phyloP scores from a whole-genome alignment of 1,140 invertebrate genomes.

The Neuroterus valhalla region DNA sequence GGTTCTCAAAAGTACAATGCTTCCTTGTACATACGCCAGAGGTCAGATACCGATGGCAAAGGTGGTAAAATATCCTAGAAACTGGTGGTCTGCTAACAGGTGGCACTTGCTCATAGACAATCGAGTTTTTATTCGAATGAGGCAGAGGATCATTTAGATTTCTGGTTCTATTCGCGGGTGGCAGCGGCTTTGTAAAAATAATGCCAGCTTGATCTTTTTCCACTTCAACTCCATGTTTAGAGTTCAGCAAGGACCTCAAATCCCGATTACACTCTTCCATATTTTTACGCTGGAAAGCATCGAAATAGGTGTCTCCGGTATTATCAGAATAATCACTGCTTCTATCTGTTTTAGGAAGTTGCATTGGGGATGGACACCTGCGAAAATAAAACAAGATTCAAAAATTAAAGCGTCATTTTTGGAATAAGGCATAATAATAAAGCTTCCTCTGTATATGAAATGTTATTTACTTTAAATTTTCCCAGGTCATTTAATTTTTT shows the following conservation, averaged over 20 bases:
- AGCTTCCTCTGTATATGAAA: no score
- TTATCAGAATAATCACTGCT: conserved; percentile 3
- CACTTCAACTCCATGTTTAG: no score
- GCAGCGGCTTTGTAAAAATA: no score
- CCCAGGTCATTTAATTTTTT: no score
- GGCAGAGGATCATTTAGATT: no score
- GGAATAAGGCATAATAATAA: no score
- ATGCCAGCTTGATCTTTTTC: neutral
- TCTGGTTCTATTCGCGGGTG: no score
- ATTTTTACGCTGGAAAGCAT: neutral
- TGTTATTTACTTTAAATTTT: no score
- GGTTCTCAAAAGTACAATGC: neutral
- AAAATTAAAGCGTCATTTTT: neutral
- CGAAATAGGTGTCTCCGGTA: neutral
- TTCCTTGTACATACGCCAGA: neutral
- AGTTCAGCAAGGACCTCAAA: neutral
- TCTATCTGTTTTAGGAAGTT: neutral
- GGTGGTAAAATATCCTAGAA: neutral
- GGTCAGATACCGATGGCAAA: neutral
- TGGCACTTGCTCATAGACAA: no score
- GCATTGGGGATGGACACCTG: neutral
- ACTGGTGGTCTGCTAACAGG: neutral
- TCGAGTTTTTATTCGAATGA: no score
- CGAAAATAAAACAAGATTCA: neutral
- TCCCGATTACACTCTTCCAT: neutral